Percentiles rank a stretch among this genome's conserved stretches.
phyloP scores from a whole-genome alignment of 1,140 invertebrate genomes.

The Scaptomyza hsui region DNA sequence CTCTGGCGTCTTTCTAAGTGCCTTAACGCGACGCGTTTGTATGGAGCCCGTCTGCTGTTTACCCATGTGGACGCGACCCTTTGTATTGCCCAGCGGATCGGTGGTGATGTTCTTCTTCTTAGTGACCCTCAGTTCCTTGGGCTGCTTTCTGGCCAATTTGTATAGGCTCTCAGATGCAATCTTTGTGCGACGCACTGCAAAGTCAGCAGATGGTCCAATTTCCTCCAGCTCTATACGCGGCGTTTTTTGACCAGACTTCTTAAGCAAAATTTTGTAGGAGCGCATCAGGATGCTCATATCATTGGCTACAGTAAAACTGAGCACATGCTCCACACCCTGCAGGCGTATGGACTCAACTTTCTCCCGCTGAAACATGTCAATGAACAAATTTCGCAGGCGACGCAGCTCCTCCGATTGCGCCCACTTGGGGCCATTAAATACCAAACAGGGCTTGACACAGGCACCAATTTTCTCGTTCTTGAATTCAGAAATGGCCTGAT shows the following conservation, averaged over 20 bases:
- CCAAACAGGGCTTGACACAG: constrained; percentile 95
- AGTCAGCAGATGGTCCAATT: constrained; percentile 92
- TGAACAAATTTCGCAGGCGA: constrained; percentile 94
- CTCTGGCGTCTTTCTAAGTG: constrained; percentile 90
- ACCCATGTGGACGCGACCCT: constrained; percentile 96
- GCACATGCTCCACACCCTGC: constrained; percentile 96
- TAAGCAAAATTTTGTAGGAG: constrained; percentile 95
- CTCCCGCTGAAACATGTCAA: constrained; percentile 97
- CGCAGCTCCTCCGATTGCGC: constrained; percentile 91
- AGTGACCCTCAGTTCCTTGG: constrained; percentile 91
- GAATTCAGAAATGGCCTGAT: constrained; percentile 91
- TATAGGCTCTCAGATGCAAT: constrained; percentile 96
- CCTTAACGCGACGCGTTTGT: constrained; percentile 97
- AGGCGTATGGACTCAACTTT: constrained; percentile 91
- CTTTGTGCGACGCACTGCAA: constrained; percentile 92
- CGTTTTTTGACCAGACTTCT: constrained; percentile 94
- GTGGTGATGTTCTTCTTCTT: constrained; percentile 96
- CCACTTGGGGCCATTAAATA: constrained; percentile 97
- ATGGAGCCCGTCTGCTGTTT: constrained; percentile 94
- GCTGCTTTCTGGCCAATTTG: constrained; percentile 93
- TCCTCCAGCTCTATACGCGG: constrained; percentile 96
- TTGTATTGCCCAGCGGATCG: constrained; percentile 94
- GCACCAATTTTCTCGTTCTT: constrained; percentile 90
- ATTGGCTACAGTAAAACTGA: constrained; percentile 92
- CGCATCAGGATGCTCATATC: constrained; percentile 93